Conservation (phyloP, 2,797 vertebrate species). For the Geotrypetes seraphini region DNA sequence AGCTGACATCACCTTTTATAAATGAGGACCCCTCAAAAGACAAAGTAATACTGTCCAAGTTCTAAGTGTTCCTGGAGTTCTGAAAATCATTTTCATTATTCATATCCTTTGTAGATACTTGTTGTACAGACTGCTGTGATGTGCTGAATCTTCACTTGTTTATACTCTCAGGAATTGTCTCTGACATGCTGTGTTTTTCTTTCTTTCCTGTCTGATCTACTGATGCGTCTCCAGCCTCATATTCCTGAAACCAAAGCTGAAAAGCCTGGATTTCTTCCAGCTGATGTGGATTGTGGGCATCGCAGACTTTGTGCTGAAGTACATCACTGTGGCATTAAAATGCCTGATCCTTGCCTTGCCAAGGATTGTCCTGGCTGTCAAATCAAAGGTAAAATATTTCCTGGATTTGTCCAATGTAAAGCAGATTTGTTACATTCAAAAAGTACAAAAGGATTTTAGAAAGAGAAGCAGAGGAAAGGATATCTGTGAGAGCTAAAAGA, state of each 20-base stretch:
- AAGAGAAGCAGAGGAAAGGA: too few species aligned
- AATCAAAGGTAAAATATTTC: conserved; percentile 79
- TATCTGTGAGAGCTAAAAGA: too few species aligned
- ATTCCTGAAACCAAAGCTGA: conserved; percentile 84
- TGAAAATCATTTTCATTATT: background rate
- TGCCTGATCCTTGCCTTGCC: conserved; percentile 84
- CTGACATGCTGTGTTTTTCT: background rate
- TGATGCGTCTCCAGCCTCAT: conserved; percentile 64
- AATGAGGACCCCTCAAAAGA: too few species aligned
- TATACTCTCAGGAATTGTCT: background rate
- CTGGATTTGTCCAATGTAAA: too few species aligned
- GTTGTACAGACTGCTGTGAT: too few species aligned
- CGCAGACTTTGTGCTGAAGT: conserved; percentile 91
- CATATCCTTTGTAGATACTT: background rate
- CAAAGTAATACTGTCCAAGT: background rate
- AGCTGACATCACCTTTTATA: too few species aligned
- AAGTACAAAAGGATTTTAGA: too few species aligned
- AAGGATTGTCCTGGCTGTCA: conserved; percentile 85
- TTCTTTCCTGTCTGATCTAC: too few species aligned
- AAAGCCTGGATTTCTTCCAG: conserved; percentile 86
- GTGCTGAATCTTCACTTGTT: too few species aligned
- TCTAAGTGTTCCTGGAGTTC: too few species aligned
- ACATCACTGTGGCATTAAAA: conserved; percentile 83
- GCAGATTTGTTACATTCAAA: too few species aligned
- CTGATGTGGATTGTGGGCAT: conserved; percentile 93